Base-by-base conservation (phyloP, 2,113 vertebrate species). In the Macquaria ambigua region DNA sequence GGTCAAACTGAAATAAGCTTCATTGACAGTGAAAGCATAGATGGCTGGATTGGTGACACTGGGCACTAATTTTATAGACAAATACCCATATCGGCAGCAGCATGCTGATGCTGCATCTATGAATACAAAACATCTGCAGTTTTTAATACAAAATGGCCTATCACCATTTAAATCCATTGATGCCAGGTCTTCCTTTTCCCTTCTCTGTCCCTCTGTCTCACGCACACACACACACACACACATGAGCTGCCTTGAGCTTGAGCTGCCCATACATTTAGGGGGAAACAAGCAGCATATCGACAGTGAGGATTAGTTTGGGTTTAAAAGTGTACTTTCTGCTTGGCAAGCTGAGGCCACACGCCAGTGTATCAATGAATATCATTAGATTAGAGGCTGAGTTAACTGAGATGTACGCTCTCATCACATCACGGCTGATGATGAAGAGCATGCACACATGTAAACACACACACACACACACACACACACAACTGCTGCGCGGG, bases 281-380 rank as follows among this genome's bases (percentile, higher is more conserved):
- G 74, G 78, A 86, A 89, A 88, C 81, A 69, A 66, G 69, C 76
- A 75, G 79, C 70, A 63, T 81, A 69, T 78, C 61, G 23, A 78
- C 68, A 74, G 58, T n/a, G 73, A 81, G 89, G 87, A 93, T 94
- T 91, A 90, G 78, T 87, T 89, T 25, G 14, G 52, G 77, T 85
- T 78, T 80, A 70, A 72, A 90, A 90, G 88, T 91, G 87, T 84
- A 89, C 88, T 93, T 90, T 88, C 82, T 84, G 74, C 79, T 78
- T 55, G 6, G 66, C 81, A 80, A 85, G 80, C 86, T 85, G 62
- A 10, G 39, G 86, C 81, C 79, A 76, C 80, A 84, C 86, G 81
- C 79, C 82, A 84, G 21, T 72, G 84, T 93, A 89, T 82, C 84
- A 89, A 88, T 85, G 89, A 92, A 93, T 90, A 87, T 77, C 73